Base-by-base conservation (phyloP, 64 coral and sea anemone species). In the Cladopsammia gracilis region DNA sequence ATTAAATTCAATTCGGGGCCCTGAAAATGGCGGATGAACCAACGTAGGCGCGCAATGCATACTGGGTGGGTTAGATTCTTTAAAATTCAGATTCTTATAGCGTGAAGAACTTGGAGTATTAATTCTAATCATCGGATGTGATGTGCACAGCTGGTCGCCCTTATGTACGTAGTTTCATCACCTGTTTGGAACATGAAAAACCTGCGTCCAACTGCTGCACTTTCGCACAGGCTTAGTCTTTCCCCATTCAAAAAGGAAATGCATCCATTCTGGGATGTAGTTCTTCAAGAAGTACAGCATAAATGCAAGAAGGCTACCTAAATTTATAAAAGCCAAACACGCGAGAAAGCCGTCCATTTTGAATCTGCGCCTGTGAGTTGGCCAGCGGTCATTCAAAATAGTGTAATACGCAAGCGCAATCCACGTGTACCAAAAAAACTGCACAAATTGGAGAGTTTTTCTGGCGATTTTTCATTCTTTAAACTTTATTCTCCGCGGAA, bases 381-480 rank as follows among this genome's bases (percentile, higher is more conserved):
- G 14, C 7, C 89, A 90, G 64, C 89, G 77, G 54, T 73, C 51
- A 53, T 54, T 56, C 62, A 49, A 83, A 93, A 76, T 26, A 70
- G 15, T 0, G n/a, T 69, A 90, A 70, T 68, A 89, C 96, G 83
- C 98, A 99, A 93, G 98, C 98, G 98, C 95, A 90, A 88, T 99
- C 95, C 98, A 99, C 98, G 98, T 99, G 98, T 93, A 96, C 92
- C 78, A 79, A 84, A 76, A 68, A 20, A 51, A 84, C 62, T 67
- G 58, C 64, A n/a, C 19, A 84, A 68, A 20, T 51, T 67, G 19
- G 23, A 60, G 23, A 51, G 9, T 51, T 51, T 7, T 10, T 25
- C 20, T 2, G 47, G 16, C 20, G 3, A 64, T 49, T 84, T 49
- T 84, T 50, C 58, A 47, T 78, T 48, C 22, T 53, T 77, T 22